These are phyloP conservation scores for Phataginus tricuspis DNA, from an alignment of 2,797 vertebrate genomes.

Conservation along the genomic window DNA sequence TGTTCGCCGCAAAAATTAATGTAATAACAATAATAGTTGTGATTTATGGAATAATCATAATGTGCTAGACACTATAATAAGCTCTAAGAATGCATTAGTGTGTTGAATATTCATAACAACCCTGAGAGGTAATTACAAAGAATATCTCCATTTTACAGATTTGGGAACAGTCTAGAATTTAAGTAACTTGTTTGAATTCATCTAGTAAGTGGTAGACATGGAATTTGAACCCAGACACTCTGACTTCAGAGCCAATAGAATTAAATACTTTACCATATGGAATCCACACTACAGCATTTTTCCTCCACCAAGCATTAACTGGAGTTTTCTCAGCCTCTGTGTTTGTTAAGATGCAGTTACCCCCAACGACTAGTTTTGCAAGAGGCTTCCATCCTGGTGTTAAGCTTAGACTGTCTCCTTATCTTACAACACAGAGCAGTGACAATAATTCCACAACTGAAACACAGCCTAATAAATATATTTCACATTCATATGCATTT, in stretches of 20 bases:
- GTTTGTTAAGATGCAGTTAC: slow-evolving; percentile 66
- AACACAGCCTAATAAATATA: slow-evolving; percentile 50
- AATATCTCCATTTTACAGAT: neutral
- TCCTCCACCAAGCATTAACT: slow-evolving; percentile 57
- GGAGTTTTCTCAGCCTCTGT: slow-evolving; percentile 65
- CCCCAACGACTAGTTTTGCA: slow-evolving; percentile 23
- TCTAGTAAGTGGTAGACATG: neutral
- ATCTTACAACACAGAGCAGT: neutral
- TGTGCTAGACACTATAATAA: neutral
- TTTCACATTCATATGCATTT: slow-evolving; percentile 62
- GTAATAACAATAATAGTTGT: neutral
- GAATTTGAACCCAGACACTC: neutral
- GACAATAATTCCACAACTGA: slow-evolving; percentile 43
- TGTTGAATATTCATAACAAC: neutral
- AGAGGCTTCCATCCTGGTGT: slow-evolving; percentile 58
- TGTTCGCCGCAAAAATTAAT: slow-evolving; percentile 74
- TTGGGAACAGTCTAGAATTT: neutral
- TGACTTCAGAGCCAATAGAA: neutral
- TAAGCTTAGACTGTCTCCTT: neutral
- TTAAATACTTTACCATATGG: neutral
- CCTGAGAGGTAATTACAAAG: neutral
- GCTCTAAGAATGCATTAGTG: neutral
- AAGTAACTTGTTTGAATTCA: neutral
- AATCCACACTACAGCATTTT: neutral
- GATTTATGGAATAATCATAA: neutral